These are phyloP conservation scores for Glaucidium brasilianum DNA, from an alignment of 2,113 vertebrate species.

Conservation along the genomic window DNA sequence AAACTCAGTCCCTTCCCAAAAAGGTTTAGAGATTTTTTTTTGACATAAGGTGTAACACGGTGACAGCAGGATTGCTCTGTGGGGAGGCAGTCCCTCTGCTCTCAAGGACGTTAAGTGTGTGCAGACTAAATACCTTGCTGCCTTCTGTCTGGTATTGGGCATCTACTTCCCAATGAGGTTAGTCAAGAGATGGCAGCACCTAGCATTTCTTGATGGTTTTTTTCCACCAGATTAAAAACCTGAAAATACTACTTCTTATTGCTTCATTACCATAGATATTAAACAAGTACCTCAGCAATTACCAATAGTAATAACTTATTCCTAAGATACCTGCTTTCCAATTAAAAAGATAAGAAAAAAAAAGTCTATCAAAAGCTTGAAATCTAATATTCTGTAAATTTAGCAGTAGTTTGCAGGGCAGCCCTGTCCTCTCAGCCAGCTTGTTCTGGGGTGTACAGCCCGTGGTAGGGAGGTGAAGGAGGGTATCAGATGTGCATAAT, in stretches of 20 bases:
- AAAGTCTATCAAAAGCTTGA: background rate
- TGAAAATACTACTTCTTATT: background rate
- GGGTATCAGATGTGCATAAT: background rate
- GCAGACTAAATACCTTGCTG: background rate
- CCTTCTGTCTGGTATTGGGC: background rate
- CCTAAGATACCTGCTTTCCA: background rate
- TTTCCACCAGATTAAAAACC: background rate
- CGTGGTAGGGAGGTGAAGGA: background rate
- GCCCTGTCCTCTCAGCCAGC: background rate
- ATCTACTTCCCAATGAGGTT: background rate
- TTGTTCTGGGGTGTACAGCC: background rate
- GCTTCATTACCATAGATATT: background rate
- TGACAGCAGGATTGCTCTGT: background rate
- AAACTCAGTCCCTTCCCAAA: background rate
- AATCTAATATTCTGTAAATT: background rate
- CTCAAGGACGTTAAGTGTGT: background rate
- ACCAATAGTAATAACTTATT: background rate
- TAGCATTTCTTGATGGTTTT: background rate
- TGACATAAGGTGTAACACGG: rapidly evolving
- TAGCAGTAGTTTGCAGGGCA: background rate
- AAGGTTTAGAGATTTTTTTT: background rate
- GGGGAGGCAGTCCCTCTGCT: background rate
- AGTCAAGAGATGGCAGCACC: background rate
- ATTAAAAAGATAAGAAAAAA: background rate
- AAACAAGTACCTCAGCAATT: background rate